Evolutionary conservation across 2,797 vertebrate genomes (phyloP), one percentile per base, ranked within the genome.

Genomic region (Lutjanus argentimaculatus): DNA sequence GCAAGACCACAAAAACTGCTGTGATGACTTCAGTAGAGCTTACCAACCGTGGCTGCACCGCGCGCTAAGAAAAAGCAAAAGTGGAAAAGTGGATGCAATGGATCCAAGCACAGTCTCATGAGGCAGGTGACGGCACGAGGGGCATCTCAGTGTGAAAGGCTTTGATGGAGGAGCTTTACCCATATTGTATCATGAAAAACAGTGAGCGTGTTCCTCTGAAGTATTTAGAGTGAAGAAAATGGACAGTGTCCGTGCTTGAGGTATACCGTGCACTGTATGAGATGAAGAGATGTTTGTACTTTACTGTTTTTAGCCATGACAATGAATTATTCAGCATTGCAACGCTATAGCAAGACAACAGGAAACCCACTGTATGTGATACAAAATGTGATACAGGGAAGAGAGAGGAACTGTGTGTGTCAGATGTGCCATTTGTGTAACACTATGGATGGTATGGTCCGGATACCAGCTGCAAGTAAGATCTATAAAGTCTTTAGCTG

Each of bases 11-110:
- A 78, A 58, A 78, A 85, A 75, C 46, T 62, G 49, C 84, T 73
- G 76, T 79, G 78, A 88, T 86, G 78, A 87, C 71, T 91, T 85
- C 25, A 83, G 87, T 68, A 72, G 71, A 70, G 72, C 79, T 77
- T 68, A 64, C 72, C 61, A 72, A 82, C 68, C 56, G 9, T 52
- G 48, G 75, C 80, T 45, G 74, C 53, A 72, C 56, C 4, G 8
- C 36, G 67, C 10, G 19, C 61, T 55, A 65, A 43, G 66, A 79
- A 78, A 84, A 83, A 78, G 48, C 1, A 9, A 69, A 80, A 79
- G n/a, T 70, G 61, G 36, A 75, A 62, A 79, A 77, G 71, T 56
- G 62, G 72, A 89, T 85, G 77, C 59, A 83, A 82, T 56, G 63
- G 83, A 83, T 87, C 64, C 62, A 65, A 81, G 71, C 74, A 21